These are phyloP conservation scores for Pilophorus perplexus DNA, from an alignment of 2,888 invertebrate species.

Conservation along the genomic window DNA sequence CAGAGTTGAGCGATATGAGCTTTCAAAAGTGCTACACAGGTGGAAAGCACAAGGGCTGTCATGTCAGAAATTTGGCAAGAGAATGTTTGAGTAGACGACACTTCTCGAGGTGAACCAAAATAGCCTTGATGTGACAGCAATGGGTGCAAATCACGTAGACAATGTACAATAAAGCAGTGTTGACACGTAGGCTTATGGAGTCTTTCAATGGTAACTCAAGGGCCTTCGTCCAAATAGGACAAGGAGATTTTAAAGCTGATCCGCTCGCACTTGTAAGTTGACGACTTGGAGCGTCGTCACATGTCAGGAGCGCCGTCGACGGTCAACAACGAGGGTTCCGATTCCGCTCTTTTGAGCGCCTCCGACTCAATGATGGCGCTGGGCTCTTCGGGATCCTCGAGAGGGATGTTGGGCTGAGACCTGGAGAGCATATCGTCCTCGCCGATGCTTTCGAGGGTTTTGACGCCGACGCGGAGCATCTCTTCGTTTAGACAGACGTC, in stretches of 20 bases:
- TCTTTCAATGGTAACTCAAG: too few species aligned
- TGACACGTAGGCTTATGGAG: too few species aligned
- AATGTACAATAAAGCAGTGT: too few species aligned
- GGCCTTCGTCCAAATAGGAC: conserved; percentile 10
- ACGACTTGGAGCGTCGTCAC: conserved; percentile 4
- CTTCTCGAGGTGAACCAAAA: too few species aligned
- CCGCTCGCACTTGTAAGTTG: conserved; percentile 8
- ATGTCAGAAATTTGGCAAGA: too few species aligned
- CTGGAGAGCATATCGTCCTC: conserved; percentile 54
- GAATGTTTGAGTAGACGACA: too few species aligned
- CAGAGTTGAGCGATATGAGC: too few species aligned
- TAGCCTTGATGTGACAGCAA: too few species aligned
- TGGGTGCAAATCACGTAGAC: too few species aligned
- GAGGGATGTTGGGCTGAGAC: conserved; percentile 63
- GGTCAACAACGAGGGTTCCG: conserved; percentile 62
- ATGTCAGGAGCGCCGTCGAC: conserved; percentile 52
- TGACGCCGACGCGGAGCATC: conserved; percentile 57
- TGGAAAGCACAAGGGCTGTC: too few species aligned
- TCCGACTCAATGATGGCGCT: conserved; percentile 19
- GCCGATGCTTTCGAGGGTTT: conserved; percentile 53
- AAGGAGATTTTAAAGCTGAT: conserved; percentile 26
- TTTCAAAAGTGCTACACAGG: too few species aligned
- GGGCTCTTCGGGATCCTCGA: conserved; percentile 34
- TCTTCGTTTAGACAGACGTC: conserved; percentile 80
- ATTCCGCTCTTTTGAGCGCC: conserved; percentile 57